A percentile compares a stretch with the other conserved stretches of the same genome.
These are phyloP conservation scores for Numenius arquata DNA, from an alignment of 2,113 vertebrate species.

Conservation along the genomic window DNA sequence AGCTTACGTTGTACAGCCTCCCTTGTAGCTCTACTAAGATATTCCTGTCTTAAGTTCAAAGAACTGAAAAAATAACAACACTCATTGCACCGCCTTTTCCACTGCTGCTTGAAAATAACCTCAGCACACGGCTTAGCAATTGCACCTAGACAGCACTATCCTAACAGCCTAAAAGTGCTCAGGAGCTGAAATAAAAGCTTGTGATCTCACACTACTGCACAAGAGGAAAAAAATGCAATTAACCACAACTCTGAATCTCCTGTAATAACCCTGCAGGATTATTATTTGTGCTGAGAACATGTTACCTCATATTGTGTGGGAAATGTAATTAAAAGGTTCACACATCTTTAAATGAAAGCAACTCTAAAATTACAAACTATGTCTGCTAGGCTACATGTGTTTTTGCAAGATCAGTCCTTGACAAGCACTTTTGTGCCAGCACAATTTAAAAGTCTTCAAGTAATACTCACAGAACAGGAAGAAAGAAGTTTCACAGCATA, in stretches of 20 bases:
- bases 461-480: constrained; percentile 83
- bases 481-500: constrained; percentile 90
- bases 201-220: not conserved
- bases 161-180: not conserved
- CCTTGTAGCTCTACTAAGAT: not conserved
- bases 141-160: not conserved
- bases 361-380: not conserved
- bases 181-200: not conserved
- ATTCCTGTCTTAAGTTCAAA: not conserved
- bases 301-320: not conserved
- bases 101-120: not conserved
- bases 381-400: not conserved
- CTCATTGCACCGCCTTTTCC: not conserved
- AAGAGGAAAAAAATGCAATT: not conserved
- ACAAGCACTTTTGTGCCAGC: not conserved
- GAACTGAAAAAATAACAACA: not conserved
- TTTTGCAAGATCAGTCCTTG: not conserved
- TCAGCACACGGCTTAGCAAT: not conserved
- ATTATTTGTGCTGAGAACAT: not conserved
- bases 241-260: not conserved
- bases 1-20: not conserved
- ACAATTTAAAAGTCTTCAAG: not conserved
- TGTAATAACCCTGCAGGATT: not conserved
- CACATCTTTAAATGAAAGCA: not conserved
- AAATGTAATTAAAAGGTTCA: constrained; percentile 13